Conservation (phyloP, 2,888 invertebrate species). For the Oligia fasciuncula region DNA sequence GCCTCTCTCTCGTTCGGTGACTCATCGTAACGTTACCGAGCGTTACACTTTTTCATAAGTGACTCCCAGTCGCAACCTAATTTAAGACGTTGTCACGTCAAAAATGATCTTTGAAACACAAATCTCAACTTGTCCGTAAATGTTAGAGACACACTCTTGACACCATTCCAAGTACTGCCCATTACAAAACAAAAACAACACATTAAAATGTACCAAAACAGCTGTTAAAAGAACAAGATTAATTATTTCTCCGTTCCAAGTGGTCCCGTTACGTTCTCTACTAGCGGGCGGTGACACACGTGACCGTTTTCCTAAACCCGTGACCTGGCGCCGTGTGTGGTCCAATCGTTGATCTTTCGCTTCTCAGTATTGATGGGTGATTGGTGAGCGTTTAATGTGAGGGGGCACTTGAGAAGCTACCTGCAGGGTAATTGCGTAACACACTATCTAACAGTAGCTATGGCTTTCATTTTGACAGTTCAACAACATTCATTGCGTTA, state of each 20-base stretch:
- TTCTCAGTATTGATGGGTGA: conserved; percentile 65
- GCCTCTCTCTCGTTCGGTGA: too few relatives aligned
- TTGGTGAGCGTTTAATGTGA: conserved; percentile 55
- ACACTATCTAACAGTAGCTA: not conserved
- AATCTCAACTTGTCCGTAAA: not conserved
- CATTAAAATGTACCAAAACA: conserved; percentile 56
- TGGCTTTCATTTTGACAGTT: not conserved
- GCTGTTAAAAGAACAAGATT: conserved; percentile 62
- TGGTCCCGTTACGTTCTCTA: conserved; percentile 61
- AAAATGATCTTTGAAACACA: not conserved
- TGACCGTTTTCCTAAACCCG: conserved; percentile 67
- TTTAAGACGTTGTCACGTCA: too few relatives aligned
- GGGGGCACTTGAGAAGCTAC: conserved; percentile 11
- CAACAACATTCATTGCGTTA: not conserved
- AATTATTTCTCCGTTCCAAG: conserved; percentile 53
- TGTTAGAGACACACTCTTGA: not conserved
- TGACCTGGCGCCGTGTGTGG: conserved; percentile 69
- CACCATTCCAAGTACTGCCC: not conserved
- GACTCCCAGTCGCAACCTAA: too few relatives aligned
- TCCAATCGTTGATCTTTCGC: conserved; percentile 62
- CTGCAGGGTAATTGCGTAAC: not conserved
- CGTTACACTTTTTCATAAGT: too few relatives aligned
- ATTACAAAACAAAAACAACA: conserved; percentile 35
- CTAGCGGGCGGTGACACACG: conserved; percentile 57
- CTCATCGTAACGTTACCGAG: too few relatives aligned